These are phyloP conservation scores for Athrips mouffetella DNA, from an alignment of 2,888 invertebrate genomes.

Conservation along the genomic window DNA sequence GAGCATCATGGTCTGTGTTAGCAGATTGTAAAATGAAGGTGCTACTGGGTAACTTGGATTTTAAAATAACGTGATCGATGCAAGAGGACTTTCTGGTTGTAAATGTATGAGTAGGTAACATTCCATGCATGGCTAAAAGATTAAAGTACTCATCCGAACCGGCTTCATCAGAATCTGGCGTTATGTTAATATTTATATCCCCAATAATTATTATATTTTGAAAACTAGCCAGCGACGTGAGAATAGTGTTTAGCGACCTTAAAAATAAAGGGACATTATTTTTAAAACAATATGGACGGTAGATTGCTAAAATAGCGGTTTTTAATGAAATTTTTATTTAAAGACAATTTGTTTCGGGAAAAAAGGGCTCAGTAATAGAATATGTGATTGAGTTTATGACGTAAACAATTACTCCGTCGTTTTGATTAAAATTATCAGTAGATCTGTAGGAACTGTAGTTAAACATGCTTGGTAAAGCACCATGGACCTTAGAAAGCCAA, in stretches of 20 bases:
- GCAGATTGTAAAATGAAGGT: background rate
- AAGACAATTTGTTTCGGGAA: background rate
- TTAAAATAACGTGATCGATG: background rate
- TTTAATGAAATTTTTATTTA: background rate
- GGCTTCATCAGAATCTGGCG: background rate
- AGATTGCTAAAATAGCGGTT: background rate
- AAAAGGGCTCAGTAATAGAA: background rate
- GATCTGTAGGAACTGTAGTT: background rate
- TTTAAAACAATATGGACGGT: conserved; percentile 1
- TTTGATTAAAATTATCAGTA: conserved; percentile 1
- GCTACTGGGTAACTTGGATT: background rate
- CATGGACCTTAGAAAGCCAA: background rate
- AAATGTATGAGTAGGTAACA: background rate
- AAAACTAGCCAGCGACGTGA: background rate
- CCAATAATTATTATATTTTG: background rate
- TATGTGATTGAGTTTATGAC: background rate
- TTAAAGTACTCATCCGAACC: background rate
- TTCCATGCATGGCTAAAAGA: conserved; percentile 1
- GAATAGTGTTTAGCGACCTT: background rate
- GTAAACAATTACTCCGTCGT: background rate
- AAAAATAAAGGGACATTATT: background rate
- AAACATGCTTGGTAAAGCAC: background rate
- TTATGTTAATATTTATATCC: conserved; percentile 1
- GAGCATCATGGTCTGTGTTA: background rate
- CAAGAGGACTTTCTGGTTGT: background rate